Conservation (phyloP, 2,113 vertebrate genomes). For the Serilophus lunatus region DNA sequence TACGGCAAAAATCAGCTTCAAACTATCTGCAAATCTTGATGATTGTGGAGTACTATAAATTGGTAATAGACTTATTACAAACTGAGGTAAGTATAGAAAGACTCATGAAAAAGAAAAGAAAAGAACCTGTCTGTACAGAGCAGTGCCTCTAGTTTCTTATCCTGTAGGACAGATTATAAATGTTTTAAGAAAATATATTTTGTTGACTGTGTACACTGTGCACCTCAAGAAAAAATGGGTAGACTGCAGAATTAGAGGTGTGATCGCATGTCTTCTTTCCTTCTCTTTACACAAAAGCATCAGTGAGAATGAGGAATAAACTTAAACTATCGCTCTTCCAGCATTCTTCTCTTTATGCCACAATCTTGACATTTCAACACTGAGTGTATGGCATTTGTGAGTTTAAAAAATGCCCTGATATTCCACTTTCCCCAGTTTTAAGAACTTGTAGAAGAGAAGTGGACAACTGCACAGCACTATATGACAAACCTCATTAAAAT, state of each 20-base stretch:
- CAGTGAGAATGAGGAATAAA: not conserved
- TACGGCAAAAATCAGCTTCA: not conserved
- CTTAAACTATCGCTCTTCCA: slow-evolving; percentile 34
- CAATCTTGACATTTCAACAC: slow-evolving; percentile 31
- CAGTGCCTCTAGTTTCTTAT: not conserved
- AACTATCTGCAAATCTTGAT: not conserved
- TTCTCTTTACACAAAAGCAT: slow-evolving; percentile 8
- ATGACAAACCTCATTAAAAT: slow-evolving; percentile 54
- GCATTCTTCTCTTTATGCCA: slow-evolving; percentile 23
- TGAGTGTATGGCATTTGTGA: slow-evolving; percentile 45
- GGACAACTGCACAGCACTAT: slow-evolving; percentile 24
- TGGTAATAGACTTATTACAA: not conserved
- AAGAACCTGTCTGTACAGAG: not conserved
- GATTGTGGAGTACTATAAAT: not conserved
- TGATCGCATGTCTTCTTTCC: not conserved
- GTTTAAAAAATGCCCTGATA: slow-evolving; percentile 25
- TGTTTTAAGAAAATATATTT: slow-evolving; percentile 17
- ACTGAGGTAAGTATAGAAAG: not conserved
- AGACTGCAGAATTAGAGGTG: not conserved
- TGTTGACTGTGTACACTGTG: not conserved
- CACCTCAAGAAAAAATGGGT: not conserved
- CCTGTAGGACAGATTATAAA: not conserved
- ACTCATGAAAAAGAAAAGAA: not conserved
- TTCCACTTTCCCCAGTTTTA: slow-evolving; percentile 37
- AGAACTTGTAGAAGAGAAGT: slow-evolving; percentile 27